Evolutionary conservation across 2,888 invertebrate genomes (phyloP), one percentile per base, ranked within the genome.

Genomic region (Mylabris sibirica): DNA sequence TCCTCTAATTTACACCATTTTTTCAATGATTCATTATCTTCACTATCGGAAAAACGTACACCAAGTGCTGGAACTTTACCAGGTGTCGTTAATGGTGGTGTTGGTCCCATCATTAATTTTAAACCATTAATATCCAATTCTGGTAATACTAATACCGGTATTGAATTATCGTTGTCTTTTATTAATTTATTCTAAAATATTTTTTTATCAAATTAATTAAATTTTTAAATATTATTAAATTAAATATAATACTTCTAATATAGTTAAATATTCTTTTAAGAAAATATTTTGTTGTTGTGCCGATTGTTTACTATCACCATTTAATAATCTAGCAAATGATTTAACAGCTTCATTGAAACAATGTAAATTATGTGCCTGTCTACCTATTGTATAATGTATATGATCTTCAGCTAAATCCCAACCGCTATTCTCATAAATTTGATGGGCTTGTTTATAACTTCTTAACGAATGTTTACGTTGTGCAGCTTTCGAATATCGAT

Each of bases 401-500:
- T 98, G 98, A 87, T 98, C 97, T 84, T 96, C 95, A 5, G 98
- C 95, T 76, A 97, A 88, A 75, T 93, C 92, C 98, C 98, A 98
- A 5, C 93, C 93, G 79, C 93, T 92, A 60, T 87, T 87, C 73
- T 88, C 87, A 72, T 83, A 84, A 60, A 84, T 93, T 88, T 96
- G 94, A 85, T 94, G 91, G 9, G 98, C 97, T 85, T 97, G 97
- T 72, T 92, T 92, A 81, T 98, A 98, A 80, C 96, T 95, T 75
- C 97, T 88, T 70, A 97, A 89, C 0, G 97, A 95, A 86, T 98
- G 98, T 83, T 93, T 94, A 73, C 94, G 90, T 85, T 98, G 97
- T 0, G 95, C 95, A 14, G 96, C 94, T 84, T 98, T 97, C 12
- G 94, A 95, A 85, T 93, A 98, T 68, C 99, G 88, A 85, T 99